Conservation (phyloP, 2,888 invertebrate species). For the Polietes domitor region DNA sequence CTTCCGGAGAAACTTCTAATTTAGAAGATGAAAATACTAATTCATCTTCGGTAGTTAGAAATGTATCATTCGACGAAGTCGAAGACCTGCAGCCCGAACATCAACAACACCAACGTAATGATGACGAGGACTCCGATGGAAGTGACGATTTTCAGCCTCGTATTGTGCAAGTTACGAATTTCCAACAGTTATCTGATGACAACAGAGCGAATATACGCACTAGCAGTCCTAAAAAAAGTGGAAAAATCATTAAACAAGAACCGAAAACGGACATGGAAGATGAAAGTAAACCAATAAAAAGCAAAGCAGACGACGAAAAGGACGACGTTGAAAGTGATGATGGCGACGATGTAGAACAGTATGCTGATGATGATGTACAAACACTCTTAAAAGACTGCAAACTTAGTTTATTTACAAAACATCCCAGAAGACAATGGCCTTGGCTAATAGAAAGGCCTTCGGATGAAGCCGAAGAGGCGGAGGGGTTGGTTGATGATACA, state of each 20-base stretch:
- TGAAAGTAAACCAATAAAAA: conserved; percentile 29
- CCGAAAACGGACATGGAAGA: conserved; percentile 59
- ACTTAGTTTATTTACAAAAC: conserved; percentile 79
- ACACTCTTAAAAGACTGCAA: conserved; percentile 71
- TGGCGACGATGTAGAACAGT: not conserved
- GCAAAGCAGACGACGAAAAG: conserved; percentile 29
- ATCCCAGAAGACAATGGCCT: conserved; percentile 80
- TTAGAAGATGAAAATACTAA: conserved; percentile 44
- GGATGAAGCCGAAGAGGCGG: conserved; percentile 53
- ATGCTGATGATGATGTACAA: conserved; percentile 38
- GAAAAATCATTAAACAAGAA: conserved; percentile 70
- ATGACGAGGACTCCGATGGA: conserved; percentile 65
- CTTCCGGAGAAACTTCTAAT: not conserved
- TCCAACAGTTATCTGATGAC: conserved; percentile 69
- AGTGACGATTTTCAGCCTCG: conserved; percentile 75
- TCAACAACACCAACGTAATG: conserved; percentile 49
- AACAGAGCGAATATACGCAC: not conserved
- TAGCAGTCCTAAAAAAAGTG: conserved; percentile 35
- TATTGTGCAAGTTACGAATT: conserved; percentile 80
- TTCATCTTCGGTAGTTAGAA: not conserved
- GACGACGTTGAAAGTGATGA: conserved; percentile 40
- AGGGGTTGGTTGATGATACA: conserved; percentile 45
- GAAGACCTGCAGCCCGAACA: not conserved
- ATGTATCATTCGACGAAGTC: not conserved
- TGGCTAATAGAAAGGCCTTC: conserved; percentile 78